Conservation (phyloP, 2,113 vertebrate genomes). For the Malurus melanocephalus region DNA sequence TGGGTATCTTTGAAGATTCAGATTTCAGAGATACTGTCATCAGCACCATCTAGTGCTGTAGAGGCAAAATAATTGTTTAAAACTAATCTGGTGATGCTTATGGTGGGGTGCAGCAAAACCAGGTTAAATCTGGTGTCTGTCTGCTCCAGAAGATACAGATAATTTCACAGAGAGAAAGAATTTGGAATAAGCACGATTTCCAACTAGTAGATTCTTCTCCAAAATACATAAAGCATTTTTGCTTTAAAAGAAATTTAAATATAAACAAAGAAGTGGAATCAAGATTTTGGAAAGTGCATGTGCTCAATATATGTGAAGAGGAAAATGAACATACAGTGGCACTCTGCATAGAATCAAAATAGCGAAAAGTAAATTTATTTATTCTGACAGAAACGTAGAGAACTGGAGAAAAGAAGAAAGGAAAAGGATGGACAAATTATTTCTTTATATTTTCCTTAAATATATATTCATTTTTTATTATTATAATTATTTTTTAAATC, state of each 20-base stretch:
- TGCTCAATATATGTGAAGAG: neutral
- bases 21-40: constrained; percentile 13
- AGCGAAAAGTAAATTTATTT: neutral
- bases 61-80: neutral
- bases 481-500: neutral
- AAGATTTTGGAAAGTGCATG: neutral
- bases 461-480: neutral
- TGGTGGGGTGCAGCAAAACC: neutral
- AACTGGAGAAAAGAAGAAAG: neutral
- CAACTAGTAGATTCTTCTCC: neutral
- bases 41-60: constrained; percentile 61
- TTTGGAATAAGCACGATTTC: neutral
- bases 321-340: neutral
- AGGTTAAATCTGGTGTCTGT: neutral
- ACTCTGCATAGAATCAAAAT: neutral
- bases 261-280: neutral
- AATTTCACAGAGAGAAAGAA: neutral
- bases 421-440: neutral
- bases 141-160: neutral
- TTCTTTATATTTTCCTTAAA: neutral
- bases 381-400: neutral
- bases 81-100: neutral
- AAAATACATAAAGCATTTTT: neutral
- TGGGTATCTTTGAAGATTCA: neutral
- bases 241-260: neutral